Base-by-base conservation (phyloP, 1,140 invertebrate species). In the Brachionus paranguensis region DNA sequence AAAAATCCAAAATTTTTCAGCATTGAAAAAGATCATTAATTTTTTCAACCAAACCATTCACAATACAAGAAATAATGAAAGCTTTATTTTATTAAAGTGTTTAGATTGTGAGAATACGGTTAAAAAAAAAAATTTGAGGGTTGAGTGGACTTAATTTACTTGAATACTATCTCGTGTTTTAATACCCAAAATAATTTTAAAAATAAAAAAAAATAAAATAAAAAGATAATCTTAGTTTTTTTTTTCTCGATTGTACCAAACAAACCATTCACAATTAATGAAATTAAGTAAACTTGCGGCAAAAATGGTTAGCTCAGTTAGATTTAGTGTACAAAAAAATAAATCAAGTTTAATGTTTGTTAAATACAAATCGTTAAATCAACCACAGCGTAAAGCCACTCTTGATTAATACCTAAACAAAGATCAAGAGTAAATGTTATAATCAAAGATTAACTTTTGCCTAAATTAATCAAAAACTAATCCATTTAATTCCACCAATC, bases 381-480 rank as follows among this genome's bases (percentile, higher is more conserved):
- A 68, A 68, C 14, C 33, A n/a, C 33, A 12, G 65, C 17, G 65
- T 68, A 68, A 68, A 68, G 65, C 33, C 29, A 60, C 11, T 68
- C 12, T 68, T 68, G 14, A 68, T 68, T 68, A 68, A 68, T 68
- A 33, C 65, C 24, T 68, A 11, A 37, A 17, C 27, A 68, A 68
- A 68, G 65, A 68, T 68, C 53, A 60, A 60, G 53, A 60, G 17
- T 60, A 68, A 68, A 68, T 68, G 65, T 68, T 68, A 14, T 2
- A 68, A 68, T 33, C 53, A 60, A 60, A 41, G 65, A 68, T 68
- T 68, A 68, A 68, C 65, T 68, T 68, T 68, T 68, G 27, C 17
- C 65, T 68, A 68, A 37, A 29, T 68, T 68, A 68, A 68, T 68
- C 33, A 29, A 68, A 12, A 2, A 33, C 65, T 68, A 33, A 68